These are phyloP conservation scores for Liodrosophila aerea DNA, from an alignment of 2,888 invertebrate genomes.

Conservation along the genomic window DNA sequence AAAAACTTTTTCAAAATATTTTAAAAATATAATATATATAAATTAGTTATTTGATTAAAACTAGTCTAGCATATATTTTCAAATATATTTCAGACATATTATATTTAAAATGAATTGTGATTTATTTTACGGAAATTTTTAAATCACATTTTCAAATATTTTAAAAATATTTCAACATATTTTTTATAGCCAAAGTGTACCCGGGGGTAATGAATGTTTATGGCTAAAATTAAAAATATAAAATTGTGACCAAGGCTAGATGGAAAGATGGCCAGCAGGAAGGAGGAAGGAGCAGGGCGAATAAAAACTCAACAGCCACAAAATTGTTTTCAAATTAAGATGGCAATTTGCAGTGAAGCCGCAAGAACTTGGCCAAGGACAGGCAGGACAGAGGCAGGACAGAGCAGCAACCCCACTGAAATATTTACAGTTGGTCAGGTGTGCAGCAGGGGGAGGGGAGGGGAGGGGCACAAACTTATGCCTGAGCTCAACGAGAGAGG, in stretches of 20 bases:
- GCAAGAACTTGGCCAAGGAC: constrained; percentile 5
- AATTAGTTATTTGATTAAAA: not conserved
- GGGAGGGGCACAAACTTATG: constrained; percentile 28
- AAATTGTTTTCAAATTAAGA: constrained; percentile 78
- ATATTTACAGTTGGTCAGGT: constrained; percentile 27
- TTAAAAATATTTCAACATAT: too few species aligned
- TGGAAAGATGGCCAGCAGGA: not conserved
- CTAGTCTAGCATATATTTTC: too few species aligned
- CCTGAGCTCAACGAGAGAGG: constrained; percentile 17
- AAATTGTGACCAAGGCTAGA: constrained; percentile 24
- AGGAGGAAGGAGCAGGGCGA: constrained; percentile 7
- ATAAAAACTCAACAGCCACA: constrained; percentile 22
- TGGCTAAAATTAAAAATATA: constrained; percentile 30
- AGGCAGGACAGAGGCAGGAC: not conserved
- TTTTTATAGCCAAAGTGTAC: too few species aligned
- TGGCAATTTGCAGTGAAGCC: constrained; percentile 60
- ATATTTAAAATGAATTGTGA: constrained; percentile 1
- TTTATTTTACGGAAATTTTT: not conserved
- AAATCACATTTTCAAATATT: not conserved
- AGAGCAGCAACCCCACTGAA: constrained; percentile 5
- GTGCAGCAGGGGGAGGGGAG: not conserved
- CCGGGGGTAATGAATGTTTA: constrained; percentile 53
- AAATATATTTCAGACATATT: not conserved
- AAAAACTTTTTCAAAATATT: too few species aligned
- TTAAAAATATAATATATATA: too few species aligned